phyloP scores from a whole-genome alignment of 2,113 vertebrate genomes.

The Glaucidium brasilianum region DNA sequence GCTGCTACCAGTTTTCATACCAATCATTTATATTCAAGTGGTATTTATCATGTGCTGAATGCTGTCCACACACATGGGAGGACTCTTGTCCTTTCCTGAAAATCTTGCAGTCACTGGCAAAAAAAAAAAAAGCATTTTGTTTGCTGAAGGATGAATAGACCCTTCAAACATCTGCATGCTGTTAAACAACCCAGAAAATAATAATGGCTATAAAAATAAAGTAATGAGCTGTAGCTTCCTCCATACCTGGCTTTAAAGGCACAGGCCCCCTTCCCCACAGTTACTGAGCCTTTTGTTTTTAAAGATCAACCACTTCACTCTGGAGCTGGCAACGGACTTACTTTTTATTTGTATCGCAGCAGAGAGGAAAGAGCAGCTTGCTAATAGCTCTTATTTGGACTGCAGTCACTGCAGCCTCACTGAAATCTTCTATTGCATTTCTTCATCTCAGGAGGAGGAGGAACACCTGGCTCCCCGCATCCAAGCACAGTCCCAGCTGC shows the following conservation, averaged over 20 bases:
- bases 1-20: background rate
- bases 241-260: background rate
- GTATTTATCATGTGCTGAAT: background rate
- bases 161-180: background rate
- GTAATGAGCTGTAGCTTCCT: slow-evolving; percentile 6
- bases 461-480: background rate
- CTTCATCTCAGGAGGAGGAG: background rate
- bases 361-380: background rate
- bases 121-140: background rate
- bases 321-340: background rate
- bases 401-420: background rate
- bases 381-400: background rate
- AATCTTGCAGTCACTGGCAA: background rate
- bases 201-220: slow-evolving; percentile 2
- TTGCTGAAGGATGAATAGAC: background rate
- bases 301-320: background rate
- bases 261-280: background rate
- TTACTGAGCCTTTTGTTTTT: background rate
- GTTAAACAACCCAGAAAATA: slow-evolving; percentile 10
- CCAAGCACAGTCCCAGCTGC: background rate
- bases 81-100: background rate
- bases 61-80: background rate
- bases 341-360: background rate
- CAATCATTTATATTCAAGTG: background rate
- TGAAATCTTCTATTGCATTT: background rate